These are phyloP conservation scores for Pavo muticus DNA, from an alignment of 2,113 vertebrate species.

Conservation along the genomic window DNA sequence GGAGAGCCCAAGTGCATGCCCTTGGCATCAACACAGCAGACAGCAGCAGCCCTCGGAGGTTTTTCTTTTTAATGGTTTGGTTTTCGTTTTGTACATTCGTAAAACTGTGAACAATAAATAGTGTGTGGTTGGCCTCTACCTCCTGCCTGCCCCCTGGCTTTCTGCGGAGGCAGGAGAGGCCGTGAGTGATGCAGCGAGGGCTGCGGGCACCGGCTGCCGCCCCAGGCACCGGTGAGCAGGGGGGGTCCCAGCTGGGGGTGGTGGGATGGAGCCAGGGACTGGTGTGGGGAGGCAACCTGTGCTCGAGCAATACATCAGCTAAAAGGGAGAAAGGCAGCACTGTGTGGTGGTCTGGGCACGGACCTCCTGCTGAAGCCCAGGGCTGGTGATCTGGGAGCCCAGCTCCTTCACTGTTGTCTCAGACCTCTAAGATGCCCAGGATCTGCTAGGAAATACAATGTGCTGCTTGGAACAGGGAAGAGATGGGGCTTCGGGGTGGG, in stretches of 20 bases:
- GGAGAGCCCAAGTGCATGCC: background rate
- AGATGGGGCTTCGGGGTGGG: background rate
- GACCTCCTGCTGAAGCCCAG: background rate
- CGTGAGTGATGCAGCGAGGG: accelerated
- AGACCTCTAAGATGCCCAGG: background rate
- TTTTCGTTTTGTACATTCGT: constrained; percentile 74
- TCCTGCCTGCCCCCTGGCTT: background rate
- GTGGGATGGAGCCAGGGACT: background rate
- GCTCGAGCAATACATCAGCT: background rate
- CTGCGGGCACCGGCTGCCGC: background rate
- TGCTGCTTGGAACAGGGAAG: background rate
- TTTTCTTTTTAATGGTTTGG: constrained; percentile 68
- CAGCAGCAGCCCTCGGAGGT: background rate
- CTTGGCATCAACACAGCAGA: background rate
- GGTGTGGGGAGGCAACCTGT: background rate
- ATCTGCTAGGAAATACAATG: background rate
- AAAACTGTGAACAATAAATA: constrained; percentile 69
- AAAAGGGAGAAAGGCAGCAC: background rate
- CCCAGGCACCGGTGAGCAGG: background rate
- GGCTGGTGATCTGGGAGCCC: background rate
- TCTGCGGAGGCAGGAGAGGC: background rate
- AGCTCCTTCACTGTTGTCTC: background rate
- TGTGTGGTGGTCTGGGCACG: background rate
- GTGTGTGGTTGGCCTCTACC: background rate
- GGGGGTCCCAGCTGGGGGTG: background rate